These are phyloP conservation scores for Calameuta filiformis DNA, from an alignment of 2,888 invertebrate species.

Conservation along the genomic window DNA sequence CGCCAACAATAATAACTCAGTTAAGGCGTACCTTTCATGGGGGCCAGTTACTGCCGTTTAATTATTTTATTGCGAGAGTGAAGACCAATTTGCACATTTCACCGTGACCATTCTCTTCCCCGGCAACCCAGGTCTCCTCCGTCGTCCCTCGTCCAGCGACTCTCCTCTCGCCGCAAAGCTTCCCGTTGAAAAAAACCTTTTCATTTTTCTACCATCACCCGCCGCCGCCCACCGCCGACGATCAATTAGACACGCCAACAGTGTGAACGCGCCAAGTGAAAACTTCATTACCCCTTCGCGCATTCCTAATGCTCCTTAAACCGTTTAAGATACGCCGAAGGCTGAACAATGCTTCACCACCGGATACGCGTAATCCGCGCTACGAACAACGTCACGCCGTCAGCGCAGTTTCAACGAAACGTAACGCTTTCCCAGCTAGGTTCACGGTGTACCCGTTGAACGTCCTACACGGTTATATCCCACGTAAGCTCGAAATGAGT, in stretches of 20 bases:
- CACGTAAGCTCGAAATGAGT: background rate
- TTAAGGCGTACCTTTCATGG: background rate
- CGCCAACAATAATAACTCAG: background rate
- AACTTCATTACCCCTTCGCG: conserved; percentile 30
- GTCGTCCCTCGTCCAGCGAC: background rate
- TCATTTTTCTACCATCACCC: background rate
- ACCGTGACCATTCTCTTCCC: conserved; percentile 4
- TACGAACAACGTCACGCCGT: background rate
- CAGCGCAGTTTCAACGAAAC: background rate
- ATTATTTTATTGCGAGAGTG: conserved; percentile 20
- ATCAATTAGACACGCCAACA: conserved; percentile 33
- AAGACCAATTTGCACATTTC: conserved; percentile 17
- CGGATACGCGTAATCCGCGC: conserved; percentile 16
- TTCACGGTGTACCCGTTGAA: conserved; percentile 24
- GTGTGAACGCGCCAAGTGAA: conserved; percentile 27
- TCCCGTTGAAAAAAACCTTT: background rate
- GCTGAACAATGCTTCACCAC: background rate
- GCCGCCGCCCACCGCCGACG: conserved; percentile 4
- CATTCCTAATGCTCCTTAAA: background rate
- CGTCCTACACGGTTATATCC: background rate
- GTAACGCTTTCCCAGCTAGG: background rate
- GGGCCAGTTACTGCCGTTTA: conserved; percentile 9
- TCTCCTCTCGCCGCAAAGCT: background rate
- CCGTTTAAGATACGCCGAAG: background rate
- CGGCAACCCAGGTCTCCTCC: background rate